Evolutionary conservation across 2,888 invertebrate genomes (phyloP).

Genomic region (Eustalomyia histrio): DNA sequence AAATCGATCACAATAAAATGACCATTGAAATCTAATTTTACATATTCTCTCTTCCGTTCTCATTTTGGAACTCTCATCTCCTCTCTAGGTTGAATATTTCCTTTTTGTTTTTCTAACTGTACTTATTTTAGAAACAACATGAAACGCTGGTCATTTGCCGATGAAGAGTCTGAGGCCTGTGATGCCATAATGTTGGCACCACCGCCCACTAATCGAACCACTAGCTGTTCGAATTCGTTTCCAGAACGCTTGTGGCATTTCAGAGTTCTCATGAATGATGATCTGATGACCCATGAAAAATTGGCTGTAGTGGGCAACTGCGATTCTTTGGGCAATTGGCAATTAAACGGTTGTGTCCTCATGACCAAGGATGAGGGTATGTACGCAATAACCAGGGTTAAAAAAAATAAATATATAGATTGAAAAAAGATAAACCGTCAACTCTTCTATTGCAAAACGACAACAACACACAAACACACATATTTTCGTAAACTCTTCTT

Average conservation of each 20-base stretch:
- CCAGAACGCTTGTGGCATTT: slow-evolving; percentile 80
- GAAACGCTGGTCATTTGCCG: slow-evolving; percentile 85
- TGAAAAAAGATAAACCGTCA: slow-evolving; percentile 27
- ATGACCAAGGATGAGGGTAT: slow-evolving; percentile 80
- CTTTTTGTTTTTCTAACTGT: slow-evolving; percentile 53
- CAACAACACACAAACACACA: slow-evolving; percentile 61
- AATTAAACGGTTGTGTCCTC: slow-evolving; percentile 82
- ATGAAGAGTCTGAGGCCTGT: slow-evolving; percentile 79
- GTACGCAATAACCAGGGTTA: slow-evolving; percentile 53
- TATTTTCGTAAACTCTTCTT: slow-evolving; percentile 59
- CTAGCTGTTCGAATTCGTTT: slow-evolving; percentile 26
- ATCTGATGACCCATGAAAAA: slow-evolving; percentile 82
- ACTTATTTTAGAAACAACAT: slow-evolving; percentile 76
- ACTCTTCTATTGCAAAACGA: slow-evolving; percentile 52
- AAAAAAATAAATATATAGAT: slow-evolving; percentile 9
- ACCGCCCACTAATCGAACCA: slow-evolving; percentile 13
- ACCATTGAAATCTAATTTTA: background rate
- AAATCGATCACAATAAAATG: background rate
- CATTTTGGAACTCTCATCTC: slow-evolving; percentile 18
- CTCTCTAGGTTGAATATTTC: slow-evolving; percentile 48
- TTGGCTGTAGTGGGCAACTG: slow-evolving; percentile 87
- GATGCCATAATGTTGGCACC: slow-evolving; percentile 72
- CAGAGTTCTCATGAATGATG: slow-evolving; percentile 80
- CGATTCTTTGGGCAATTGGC: slow-evolving; percentile 86
- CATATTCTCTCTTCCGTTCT: slow-evolving; percentile 26